A percentile compares a stretch with the other conserved stretches of the same genome.
Evolutionary conservation across 2,113 vertebrate species (phyloP).

Genomic region (Megaceryle maxima): DNA sequence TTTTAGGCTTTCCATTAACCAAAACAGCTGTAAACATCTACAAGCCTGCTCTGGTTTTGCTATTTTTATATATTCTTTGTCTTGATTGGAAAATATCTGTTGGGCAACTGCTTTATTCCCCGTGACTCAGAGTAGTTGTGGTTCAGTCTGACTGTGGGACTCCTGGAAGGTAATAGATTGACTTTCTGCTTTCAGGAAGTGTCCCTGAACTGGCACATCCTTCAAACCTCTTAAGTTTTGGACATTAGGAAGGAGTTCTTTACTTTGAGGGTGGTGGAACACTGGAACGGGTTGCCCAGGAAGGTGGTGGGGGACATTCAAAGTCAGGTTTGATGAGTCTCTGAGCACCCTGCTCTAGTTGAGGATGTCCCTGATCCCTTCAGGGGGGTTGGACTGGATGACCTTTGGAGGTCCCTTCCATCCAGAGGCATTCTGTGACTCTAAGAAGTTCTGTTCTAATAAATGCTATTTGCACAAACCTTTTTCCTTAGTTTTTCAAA

Average conservation of each 20-base stretch:
- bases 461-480: accelerated
- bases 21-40: background rate
- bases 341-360: too few relatives aligned
- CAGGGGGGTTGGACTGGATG: too few relatives aligned
- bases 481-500: slow-evolving; percentile 73
- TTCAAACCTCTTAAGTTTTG: background rate
- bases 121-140: background rate
- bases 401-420: too few relatives aligned
- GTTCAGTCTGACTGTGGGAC: background rate
- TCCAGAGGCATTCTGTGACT: too few relatives aligned
- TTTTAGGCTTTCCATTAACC: background rate
- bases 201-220: background rate
- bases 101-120: background rate
- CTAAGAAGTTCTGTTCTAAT: background rate
- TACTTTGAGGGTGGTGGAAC: too few relatives aligned
- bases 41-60: background rate
- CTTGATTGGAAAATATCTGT: background rate
- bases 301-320: too few relatives aligned
- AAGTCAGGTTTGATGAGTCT: too few relatives aligned
- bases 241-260: too few relatives aligned
- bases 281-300: too few relatives aligned
- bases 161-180: background rate
- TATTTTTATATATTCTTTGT: background rate
- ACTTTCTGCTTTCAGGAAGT: background rate
- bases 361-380: too few relatives aligned